Percentiles rank a stretch among this genome's conserved stretches.
phyloP scores from a whole-genome alignment of 1,140 invertebrate species.

The Ctenoplectra terminalis region DNA sequence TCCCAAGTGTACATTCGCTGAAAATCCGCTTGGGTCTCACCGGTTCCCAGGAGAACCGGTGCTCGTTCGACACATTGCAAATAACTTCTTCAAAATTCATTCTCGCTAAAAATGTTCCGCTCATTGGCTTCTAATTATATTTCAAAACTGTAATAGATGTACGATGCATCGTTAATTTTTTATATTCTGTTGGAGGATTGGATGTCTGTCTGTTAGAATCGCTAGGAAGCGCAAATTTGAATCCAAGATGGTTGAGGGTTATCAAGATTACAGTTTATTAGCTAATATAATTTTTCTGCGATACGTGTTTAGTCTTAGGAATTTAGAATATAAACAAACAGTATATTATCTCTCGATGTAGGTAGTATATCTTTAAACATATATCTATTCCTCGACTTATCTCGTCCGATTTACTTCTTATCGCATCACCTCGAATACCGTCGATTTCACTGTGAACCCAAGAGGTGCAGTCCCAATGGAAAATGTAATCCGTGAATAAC shows the following conservation, averaged over 20 bases:
- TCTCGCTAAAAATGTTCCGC: neutral
- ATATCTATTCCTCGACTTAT: conserved; percentile 49
- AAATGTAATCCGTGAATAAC: neutral
- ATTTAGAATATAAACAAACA: neutral
- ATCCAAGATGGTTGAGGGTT: too few species aligned
- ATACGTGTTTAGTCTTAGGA: neutral
- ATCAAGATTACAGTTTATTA: too few species aligned
- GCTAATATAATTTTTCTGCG: too few species aligned
- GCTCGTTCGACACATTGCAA: neutral
- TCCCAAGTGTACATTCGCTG: conserved; percentile 35
- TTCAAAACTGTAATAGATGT: too few species aligned
- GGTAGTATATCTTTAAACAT: neutral
- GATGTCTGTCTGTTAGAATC: too few species aligned
- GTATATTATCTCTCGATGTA: neutral
- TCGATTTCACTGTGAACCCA: conserved; percentile 2
- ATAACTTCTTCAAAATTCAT: neutral
- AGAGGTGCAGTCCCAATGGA: conserved; percentile 3
- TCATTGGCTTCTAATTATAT: neutral
- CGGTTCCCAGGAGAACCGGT: conserved; percentile 13
- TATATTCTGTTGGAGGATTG: too few species aligned
- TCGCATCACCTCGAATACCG: conserved; percentile 50
- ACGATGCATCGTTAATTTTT: too few species aligned
- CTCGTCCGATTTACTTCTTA: conserved; percentile 55
- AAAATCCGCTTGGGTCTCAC: conserved; percentile 50
- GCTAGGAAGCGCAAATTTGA: too few species aligned